A percentile compares a stretch with the other conserved stretches of the same genome.
Evolutionary conservation across 2,888 invertebrate genomes (phyloP).

Genomic region (Napeogenes inachia): DNA sequence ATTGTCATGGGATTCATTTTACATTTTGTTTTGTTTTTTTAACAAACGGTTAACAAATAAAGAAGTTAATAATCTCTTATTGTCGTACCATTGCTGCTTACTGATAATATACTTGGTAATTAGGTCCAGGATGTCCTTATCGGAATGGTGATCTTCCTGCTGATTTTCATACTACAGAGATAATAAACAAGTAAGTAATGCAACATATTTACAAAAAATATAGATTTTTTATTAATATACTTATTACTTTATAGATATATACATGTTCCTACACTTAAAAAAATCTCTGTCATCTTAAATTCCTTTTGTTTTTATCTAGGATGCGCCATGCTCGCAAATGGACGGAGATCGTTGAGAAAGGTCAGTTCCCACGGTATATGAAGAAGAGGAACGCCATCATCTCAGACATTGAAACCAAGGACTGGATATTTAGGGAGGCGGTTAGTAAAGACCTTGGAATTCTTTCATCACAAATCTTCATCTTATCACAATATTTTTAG

Average conservation of each 20-base stretch:
- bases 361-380: constrained; percentile 60
- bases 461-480: not conserved
- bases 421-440: constrained; percentile 89
- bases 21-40: no score
- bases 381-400: constrained; percentile 81
- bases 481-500: no score
- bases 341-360: constrained; percentile 54
- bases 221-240: not conserved
- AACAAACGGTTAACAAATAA: no score
- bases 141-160: constrained; percentile 62
- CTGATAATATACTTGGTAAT: not conserved
- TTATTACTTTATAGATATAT: no score
- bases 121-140: constrained; percentile 59
- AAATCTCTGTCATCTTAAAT: no score
- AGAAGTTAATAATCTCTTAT: no score
- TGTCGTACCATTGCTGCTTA: no score
- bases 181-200: constrained; percentile 63
- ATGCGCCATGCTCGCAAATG: constrained; percentile 66
- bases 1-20: no score
- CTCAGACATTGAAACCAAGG: constrained; percentile 87
- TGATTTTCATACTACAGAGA: constrained; percentile 68
- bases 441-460: constrained; percentile 39
- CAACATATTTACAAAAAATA: not conserved
- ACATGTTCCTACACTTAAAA: no score
- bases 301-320: constrained; percentile 34